These are phyloP conservation scores for Acanthosepion esculentum DNA, from an alignment of 2,888 invertebrate genomes.

Conservation along the genomic window DNA sequence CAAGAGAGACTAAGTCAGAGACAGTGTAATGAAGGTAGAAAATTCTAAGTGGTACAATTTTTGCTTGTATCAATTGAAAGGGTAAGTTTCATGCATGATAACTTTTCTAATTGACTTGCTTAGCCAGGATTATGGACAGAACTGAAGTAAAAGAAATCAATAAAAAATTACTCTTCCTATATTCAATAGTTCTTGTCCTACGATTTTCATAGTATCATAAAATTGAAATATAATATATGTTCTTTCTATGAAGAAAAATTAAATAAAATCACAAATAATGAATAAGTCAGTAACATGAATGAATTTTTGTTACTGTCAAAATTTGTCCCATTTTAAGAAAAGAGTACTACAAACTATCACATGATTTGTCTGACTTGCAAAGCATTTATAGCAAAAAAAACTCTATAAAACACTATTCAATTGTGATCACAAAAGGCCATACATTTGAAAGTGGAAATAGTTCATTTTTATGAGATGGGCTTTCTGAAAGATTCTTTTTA, in stretches of 20 bases:
- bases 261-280: background rate
- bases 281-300: background rate
- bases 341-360: background rate
- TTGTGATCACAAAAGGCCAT: no score
- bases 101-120: background rate
- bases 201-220: background rate
- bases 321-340: background rate
- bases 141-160: background rate
- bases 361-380: no score
- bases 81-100: background rate
- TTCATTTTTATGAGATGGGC: no score
- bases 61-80: background rate
- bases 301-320: background rate
- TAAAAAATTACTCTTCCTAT: background rate
- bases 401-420: no score
- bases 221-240: background rate
- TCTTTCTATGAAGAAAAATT: background rate
- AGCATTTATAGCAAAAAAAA: no score
- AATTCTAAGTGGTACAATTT: constrained; percentile 36
- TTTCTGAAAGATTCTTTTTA: no score
- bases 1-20: background rate
- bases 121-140: background rate
- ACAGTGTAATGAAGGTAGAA: background rate
- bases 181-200: background rate
- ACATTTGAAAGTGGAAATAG: no score